A percentile compares a stretch with the other conserved stretches of the same genome.
These are phyloP conservation scores for Ia io DNA, from an alignment of 2,113 vertebrate species.

Conservation along the genomic window DNA sequence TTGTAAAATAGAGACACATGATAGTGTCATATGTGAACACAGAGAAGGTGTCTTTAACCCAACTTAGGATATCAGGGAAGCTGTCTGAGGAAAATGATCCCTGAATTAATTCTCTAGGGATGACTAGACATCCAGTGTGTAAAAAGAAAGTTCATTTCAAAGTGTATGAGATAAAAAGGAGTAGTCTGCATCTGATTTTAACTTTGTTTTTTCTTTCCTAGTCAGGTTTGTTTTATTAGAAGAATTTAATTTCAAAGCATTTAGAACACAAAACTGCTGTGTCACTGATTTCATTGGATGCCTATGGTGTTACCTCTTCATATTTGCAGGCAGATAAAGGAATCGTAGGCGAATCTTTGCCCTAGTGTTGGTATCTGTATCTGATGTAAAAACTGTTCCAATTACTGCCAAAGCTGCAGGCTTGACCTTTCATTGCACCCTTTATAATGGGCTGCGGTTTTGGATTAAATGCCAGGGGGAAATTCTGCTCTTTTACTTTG, in stretches of 20 bases:
- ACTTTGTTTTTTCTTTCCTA: background rate
- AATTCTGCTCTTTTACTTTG: constrained; percentile 7
- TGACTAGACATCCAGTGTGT: background rate
- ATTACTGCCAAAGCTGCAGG: background rate
- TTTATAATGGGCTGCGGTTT: background rate
- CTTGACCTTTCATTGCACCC: background rate
- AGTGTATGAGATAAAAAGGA: background rate
- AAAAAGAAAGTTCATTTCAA: background rate
- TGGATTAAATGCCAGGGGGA: background rate
- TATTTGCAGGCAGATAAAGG: background rate
- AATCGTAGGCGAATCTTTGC: background rate
- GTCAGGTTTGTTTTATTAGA: background rate
- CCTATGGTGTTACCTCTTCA: background rate
- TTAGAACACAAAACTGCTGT: background rate
- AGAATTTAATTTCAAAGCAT: background rate
- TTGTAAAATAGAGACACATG: background rate
- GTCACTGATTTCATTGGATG: background rate
- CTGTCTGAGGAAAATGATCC: background rate
- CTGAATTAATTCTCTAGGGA: background rate
- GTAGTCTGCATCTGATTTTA: background rate
- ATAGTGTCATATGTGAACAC: background rate
- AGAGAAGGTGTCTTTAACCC: background rate
- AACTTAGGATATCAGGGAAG: background rate
- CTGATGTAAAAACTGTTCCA: background rate
- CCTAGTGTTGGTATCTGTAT: background rate